Evolutionary conservation across 2,797 vertebrate genomes (phyloP).

Genomic region (Aldrovandia affinis): DNA sequence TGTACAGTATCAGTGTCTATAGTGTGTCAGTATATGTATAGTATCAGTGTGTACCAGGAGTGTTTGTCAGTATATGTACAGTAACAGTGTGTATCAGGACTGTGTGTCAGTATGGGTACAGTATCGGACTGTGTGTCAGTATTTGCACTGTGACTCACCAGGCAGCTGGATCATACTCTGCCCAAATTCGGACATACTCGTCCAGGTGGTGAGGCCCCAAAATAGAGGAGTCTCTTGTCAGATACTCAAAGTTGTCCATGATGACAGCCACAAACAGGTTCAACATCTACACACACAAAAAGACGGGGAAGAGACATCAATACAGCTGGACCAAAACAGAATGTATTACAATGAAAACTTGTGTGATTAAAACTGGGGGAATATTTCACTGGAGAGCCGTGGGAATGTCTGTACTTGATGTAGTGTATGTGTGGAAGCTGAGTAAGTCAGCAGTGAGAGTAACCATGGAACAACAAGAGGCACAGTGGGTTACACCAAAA

Average conservation of each 20-base stretch:
- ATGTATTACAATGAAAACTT: no score
- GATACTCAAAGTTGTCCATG: constrained; percentile 98
- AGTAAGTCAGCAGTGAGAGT: not conserved
- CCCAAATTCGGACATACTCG: constrained; percentile 96
- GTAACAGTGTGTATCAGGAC: constrained; percentile 5
- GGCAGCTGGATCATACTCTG: constrained; percentile 92
- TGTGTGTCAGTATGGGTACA: no score
- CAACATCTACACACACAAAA: constrained; percentile 79
- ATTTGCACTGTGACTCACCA: constrained; percentile 78
- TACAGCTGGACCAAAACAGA: no score
- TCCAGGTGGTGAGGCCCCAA: constrained; percentile 95
- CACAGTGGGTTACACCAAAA: no score
- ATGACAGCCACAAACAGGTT: constrained; percentile 96
- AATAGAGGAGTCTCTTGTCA: constrained; percentile 93
- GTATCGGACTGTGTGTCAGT: constrained; percentile 30
- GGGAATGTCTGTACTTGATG: not conserved
- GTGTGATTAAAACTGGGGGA: no score
- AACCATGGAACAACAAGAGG: not conserved
- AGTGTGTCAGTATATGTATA: constrained; percentile 1
- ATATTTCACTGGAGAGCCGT: no score
- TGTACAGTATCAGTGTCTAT: not conserved
- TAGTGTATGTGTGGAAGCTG: no score
- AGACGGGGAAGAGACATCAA: not conserved
- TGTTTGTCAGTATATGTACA: not conserved
- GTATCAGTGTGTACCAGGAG: not conserved